Evolutionary conservation across 2,888 invertebrate species (phyloP), one percentile per base, ranked within the genome.

Genomic region (Branchinecta sandiegonensis): DNA sequence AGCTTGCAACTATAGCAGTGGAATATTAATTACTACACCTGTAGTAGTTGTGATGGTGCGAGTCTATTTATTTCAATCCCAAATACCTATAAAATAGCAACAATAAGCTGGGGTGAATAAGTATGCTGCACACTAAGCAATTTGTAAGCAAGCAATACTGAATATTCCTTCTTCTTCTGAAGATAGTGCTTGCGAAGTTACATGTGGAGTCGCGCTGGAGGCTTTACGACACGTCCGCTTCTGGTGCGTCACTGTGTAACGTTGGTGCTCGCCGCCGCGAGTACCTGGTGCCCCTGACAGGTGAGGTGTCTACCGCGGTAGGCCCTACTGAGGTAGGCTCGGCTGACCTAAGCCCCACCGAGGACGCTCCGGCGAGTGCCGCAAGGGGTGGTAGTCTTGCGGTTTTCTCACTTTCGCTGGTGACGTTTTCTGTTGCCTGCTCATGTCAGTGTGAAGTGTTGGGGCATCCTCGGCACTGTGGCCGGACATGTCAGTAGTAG

Each of bases 371-470:
- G 50, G 50, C n/a, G 50, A 50, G 1, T 50, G 3, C 2, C 50
- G 23, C 3, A 23, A 3, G 23, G 23, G 23, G 50, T 1, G 50
- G 50, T 50, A 50, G 50, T 13, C 13, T 3, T 50, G 50, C 2
- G 50, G 3, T 50, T 50, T 50, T 50, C 50, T 50, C 50, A 50
- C 50, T 50, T 50, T 50, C 50, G 50, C 50, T 50, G 50, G 3
- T 2, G 50, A 50, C 50, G n/a, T 2, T 50, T 50, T 13, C 50
- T 50, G 50, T 14, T 50, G 2, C 2, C 50, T 50, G 50, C 13
- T 50, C 50, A 50, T 50, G 1, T 50, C 50, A 14, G 50, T 1
- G 50, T 50, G 50, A 14, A 14, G 50, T 50, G 50, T 50, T 3
- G 13, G 50, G 2, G 50, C 13, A 50, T 50, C 50, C 13, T 50